Base-by-base conservation (phyloP, 2,113 vertebrate genomes). In the Sprattus sprattus region DNA sequence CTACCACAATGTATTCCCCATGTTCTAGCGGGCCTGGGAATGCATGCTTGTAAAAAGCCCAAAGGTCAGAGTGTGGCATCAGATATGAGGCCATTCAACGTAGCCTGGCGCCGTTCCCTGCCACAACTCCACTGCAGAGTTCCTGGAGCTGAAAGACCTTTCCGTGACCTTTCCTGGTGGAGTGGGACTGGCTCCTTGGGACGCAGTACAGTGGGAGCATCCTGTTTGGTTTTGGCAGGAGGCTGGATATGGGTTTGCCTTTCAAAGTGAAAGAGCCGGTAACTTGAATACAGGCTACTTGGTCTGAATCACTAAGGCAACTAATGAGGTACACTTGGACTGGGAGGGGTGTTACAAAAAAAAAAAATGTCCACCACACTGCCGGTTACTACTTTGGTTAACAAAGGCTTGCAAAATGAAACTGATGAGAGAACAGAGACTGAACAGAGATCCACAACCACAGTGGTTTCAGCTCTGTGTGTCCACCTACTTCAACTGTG, bases 21-120 rank as follows among this genome's bases (percentile, higher is more conserved):
- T 32, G 13, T 39, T 15, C 71, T 32, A 78, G 25, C 71, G 28
- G 39, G 71, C 71, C 71, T 78, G 71, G 71, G 71, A 78, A 78
- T 11, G 71, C 32, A 4, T 39, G 71, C 71, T 78, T 32, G 15
- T 78, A 78, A 78, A 39, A 78, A 13, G 25, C 28, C 28, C 25
- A 78, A 78, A 78, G 71, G 71, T 78, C 71, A 78, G 71, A 78
- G 25, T 13, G 13, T 78, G 71, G 71, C 71, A 78, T 32, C 32
- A 32, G 25, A 32, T 39, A 32, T 78, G 71, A 78, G 28, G 71
- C 71, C 71, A 78, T 39, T 78, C 11, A 78, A 78, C 39, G 0
- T 16, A 32, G 71, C 71, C 32, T 78, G 28, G 71, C 32, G 10
- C 44, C 54, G 5, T 5, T 60, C 32, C 32, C 71, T 16, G 39